Base-by-base conservation (phyloP, 2,888 invertebrate species). In the Lagria hirta region DNA sequence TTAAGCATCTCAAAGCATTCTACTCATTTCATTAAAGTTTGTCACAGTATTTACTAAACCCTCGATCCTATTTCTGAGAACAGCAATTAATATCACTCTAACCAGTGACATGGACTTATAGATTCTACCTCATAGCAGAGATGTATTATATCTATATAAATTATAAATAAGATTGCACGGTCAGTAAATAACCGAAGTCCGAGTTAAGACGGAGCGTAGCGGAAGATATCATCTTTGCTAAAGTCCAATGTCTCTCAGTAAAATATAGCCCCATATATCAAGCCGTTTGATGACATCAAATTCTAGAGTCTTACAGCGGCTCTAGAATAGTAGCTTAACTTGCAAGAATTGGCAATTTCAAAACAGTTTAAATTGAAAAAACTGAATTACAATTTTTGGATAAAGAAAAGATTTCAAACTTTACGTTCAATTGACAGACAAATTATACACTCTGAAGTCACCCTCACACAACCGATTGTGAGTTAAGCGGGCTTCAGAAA, bases 141-240 rank as follows among this genome's bases (percentile, higher is more conserved):
- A 60, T 58, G 53, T 60, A 59, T 57, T 58, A 58, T 65, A 62
- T 63, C 64, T 57, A 62, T 64, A 65, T 65, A 64, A 65, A 63
- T 65, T 65, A 64, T 65, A 65, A 63, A 64, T 61, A 61, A 65
- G 63, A 61, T 61, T 63, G 60, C 49, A 60, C 57, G 58, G 62
- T 56, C 65, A 66, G 61, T 66, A 66, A 66, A 66, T 65, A 64
- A 65, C 65, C 53, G 59, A 48, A 49, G 56, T 55, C 54, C 52
- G 46, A 52, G 52, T 49, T 54, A 51, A 54, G 54, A 52, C 54
- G 51, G 37, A 52, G 53, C 54, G 57, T 58, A 56, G 55, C 58
- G 61, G 61, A 63, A 62, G 68, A 69, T 68, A 68, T 65, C 65
- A 69, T 69, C 69, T 68, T 59, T 52, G 62, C 64, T 64, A 66